Evolutionary conservation across 2,797 vertebrate species (phyloP), one percentile per base, ranked within the genome.

Genomic region (Aeoliscus strigatus): DNA sequence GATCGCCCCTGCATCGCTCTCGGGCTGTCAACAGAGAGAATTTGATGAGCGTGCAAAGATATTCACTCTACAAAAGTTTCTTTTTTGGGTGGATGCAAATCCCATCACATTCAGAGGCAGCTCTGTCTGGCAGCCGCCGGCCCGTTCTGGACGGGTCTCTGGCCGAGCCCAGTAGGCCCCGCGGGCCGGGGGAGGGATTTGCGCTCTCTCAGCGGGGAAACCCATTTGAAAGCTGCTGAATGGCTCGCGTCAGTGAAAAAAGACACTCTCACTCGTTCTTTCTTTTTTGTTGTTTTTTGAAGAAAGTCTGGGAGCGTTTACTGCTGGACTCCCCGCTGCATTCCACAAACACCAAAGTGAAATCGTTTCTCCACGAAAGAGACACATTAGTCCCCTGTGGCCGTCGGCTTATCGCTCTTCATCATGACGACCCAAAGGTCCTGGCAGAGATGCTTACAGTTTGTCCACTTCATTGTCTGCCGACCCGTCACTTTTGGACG

Each of bases 31-130:
- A n/a, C n/a, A n/a, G n/a, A n/a, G n/a, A n/a, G n/a, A n/a, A n/a
- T n/a, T n/a, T 25, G 79, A 83, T 83, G 82, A 86, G 66, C 58
- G 59, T 47, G 73, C 77, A 78, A 78, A 85, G 53, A 79, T 66
- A 80, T 82, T 79, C 74, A 73, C 39, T 47, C 46, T 46, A 53
- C 73, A 76, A 76, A 77, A 70, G 64, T 69, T 43, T 75, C 40
- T 71, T 70, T 80, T 80, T 77, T 68, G 40, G 41, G 59, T 46
- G 69, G 36, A 69, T 54, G 51, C 66, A 80, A 85, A 83, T 80
- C 77, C 77, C 75, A 51, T 51, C 56, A 62, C 66, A 38, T 60
- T 60, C 47, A 79, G 24, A 32, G 35, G 16, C 60, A 74, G 66
- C 33, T 60, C 64, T 68, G 77, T 82, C 67, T 88, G 79, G 82